These are phyloP conservation scores for Podilymbus podiceps DNA, from an alignment of 2,113 vertebrate species.

Conservation along the genomic window DNA sequence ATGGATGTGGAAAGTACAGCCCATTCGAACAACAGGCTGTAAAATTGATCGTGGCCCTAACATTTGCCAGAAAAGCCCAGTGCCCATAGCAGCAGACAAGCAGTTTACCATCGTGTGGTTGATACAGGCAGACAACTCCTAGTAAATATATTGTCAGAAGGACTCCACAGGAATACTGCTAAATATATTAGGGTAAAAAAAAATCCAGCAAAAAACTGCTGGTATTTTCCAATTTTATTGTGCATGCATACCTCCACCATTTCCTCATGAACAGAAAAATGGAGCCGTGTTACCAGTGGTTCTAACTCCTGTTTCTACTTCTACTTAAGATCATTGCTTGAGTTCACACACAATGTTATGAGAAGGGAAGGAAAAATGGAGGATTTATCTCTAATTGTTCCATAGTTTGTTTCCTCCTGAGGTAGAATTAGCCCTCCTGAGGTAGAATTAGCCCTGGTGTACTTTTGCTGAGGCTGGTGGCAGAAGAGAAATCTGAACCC, in stretches of 20 bases:
- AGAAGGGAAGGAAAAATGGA: background rate
- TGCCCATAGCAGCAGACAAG: background rate
- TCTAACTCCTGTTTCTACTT: background rate
- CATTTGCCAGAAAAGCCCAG: background rate
- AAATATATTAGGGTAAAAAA: background rate
- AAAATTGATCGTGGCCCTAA: background rate
- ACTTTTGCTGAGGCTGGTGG: background rate
- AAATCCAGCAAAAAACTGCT: background rate
- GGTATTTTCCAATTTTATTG: background rate
- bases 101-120: background rate
- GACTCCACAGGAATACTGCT: background rate
- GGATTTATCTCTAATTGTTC: background rate
- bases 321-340: background rate
- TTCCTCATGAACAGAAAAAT: background rate
- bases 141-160: background rate
- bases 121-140: background rate
- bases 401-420: background rate
- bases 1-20: background rate
- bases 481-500: background rate
- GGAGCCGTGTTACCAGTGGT: fast-evolving
- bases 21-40: background rate
- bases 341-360: background rate
- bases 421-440: background rate
- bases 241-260: background rate
- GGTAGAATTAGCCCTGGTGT: background rate